These are phyloP conservation scores for Nebria salina DNA, from an alignment of 2,888 invertebrate species.

Conservation along the genomic window DNA sequence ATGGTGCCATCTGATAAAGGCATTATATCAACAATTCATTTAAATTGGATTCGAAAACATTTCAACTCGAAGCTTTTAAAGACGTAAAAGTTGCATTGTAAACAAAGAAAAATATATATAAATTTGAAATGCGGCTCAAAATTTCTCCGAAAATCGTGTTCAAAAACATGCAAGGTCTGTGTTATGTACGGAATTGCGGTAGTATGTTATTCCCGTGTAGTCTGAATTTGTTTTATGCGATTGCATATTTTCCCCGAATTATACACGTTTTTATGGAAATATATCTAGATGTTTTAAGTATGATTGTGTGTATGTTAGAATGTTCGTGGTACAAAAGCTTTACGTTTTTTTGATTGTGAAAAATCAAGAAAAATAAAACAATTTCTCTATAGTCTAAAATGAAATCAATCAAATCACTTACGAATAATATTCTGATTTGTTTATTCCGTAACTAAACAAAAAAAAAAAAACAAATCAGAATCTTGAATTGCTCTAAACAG, in stretches of 20 bases:
- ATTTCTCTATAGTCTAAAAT: neutral
- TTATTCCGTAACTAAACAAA: neutral
- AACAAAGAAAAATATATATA: neutral
- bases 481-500: neutral
- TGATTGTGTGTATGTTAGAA: slow-evolving; percentile 7
- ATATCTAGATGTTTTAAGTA: neutral
- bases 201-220: neutral
- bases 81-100: too few species aligned
- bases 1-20: too few species aligned
- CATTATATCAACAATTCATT: too few species aligned
- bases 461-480: neutral
- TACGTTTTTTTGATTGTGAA: slow-evolving; percentile 23
- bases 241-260: neutral
- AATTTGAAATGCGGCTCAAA: neutral
- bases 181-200: neutral
- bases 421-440: neutral
- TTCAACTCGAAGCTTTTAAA: neutral
- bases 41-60: neutral
- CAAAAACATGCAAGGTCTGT: neutral
- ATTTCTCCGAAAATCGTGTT: neutral
- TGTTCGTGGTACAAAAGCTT: slow-evolving; percentile 23
- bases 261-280: too few species aligned
- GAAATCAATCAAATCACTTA: neutral
- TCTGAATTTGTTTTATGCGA: neutral
- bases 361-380: slow-evolving; percentile 10